Percentiles rank a stretch among this genome's conserved stretches.
Evolutionary conservation across 2,888 invertebrate species (phyloP).

Genomic region (Corythucha ciliata): DNA sequence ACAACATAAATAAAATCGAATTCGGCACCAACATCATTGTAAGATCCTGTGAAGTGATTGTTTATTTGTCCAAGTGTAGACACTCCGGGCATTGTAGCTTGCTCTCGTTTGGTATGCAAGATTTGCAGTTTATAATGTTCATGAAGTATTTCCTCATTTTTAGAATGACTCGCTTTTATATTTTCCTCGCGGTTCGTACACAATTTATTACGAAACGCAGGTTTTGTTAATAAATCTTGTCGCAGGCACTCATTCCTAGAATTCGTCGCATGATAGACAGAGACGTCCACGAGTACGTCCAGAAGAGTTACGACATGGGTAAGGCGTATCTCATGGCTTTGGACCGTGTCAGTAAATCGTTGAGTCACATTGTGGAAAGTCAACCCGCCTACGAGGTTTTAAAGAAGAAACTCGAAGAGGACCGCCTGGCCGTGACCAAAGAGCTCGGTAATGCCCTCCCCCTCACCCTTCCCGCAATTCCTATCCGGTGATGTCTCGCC

Average conservation of each 20-base stretch:
- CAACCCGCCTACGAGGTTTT: slow-evolving; percentile 11
- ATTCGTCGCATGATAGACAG: slow-evolving; percentile 16
- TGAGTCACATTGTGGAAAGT: slow-evolving; percentile 13
- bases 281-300: slow-evolving; percentile 11
- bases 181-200: slow-evolving; percentile 15
- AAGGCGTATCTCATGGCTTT: slow-evolving; percentile 16
- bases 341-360: slow-evolving; percentile 11
- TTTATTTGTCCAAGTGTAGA: slow-evolving; percentile 6
- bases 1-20: slow-evolving; percentile 14
- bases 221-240: too few relatives aligned
- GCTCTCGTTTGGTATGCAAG: too few relatives aligned
- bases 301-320: slow-evolving; percentile 17
- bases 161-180: slow-evolving; percentile 14
- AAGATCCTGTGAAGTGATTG: neutral
- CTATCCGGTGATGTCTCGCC: too few relatives aligned
- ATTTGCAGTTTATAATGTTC: neutral
- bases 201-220: too few relatives aligned
- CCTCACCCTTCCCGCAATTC: too few relatives aligned
- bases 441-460: slow-evolving; percentile 17
- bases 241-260: slow-evolving; percentile 21
- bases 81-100: too few relatives aligned
- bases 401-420: slow-evolving; percentile 11
- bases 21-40: slow-evolving; percentile 1
- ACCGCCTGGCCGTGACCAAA: slow-evolving; percentile 13
- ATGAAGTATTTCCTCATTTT: slow-evolving; percentile 12